A percentile compares a stretch with the other conserved stretches of the same genome.
Conservation (phyloP, 2,797 vertebrate species). For the Microctenopoma stevenorrisi region DNA sequence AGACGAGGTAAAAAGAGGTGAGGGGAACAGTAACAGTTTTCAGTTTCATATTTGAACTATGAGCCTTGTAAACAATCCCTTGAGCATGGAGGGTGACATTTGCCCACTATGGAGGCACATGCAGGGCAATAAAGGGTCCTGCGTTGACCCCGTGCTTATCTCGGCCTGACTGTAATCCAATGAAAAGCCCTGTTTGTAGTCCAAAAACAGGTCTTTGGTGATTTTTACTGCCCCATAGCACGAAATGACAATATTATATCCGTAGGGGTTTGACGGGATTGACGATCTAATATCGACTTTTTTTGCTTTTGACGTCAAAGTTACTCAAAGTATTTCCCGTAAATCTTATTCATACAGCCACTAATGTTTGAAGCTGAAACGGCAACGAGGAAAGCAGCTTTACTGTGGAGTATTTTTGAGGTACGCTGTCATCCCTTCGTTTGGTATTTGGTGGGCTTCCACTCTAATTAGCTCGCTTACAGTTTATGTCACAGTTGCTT, state of each 20-base stretch:
- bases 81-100: constrained; percentile 45
- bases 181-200: constrained; percentile 30
- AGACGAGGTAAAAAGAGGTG: constrained; percentile 49
- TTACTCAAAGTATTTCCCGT: not conserved
- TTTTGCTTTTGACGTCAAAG: constrained; percentile 2
- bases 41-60: constrained; percentile 59
- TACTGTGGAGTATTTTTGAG: constrained; percentile 12
- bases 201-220: constrained; percentile 1
- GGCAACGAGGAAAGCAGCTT: constrained; percentile 12
- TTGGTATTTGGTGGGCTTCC: constrained; percentile 35
- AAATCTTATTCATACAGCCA: not conserved
- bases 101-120: constrained; percentile 25
- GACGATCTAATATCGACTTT: constrained; percentile 39
- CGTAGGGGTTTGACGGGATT: constrained; percentile 22
- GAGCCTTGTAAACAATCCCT: constrained; percentile 53
- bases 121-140: constrained; percentile 25
- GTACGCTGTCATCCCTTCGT: constrained; percentile 21
- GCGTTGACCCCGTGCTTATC: constrained; percentile 42
- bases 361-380: constrained; percentile 33
- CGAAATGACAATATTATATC: constrained; percentile 30
- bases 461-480: constrained; percentile 44
- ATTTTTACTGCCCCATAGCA: constrained; percentile 18
- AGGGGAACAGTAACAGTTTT: constrained; percentile 60
- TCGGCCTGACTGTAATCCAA: constrained; percentile 21
- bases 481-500: constrained; percentile 35